Conservation (phyloP, 2,888 invertebrate species). For the Athrips mouffetella region DNA sequence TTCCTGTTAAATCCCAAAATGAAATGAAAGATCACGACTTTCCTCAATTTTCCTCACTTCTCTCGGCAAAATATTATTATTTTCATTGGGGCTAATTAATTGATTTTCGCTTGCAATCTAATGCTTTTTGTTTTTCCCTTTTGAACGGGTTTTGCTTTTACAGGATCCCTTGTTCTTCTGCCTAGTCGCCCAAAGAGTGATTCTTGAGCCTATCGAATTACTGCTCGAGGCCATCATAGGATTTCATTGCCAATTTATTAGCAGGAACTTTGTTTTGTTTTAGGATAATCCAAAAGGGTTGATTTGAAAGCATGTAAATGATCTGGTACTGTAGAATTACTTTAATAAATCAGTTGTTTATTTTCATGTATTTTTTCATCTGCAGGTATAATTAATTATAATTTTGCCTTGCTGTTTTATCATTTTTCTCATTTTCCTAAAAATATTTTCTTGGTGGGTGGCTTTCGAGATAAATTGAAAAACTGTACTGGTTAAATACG, state of each 20-base stretch:
- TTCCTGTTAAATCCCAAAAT: background rate
- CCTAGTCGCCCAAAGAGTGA: constrained; percentile 40
- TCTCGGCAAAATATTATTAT: constrained; percentile 13
- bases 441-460: background rate
- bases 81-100: constrained; percentile 27
- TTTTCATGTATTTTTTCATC: too few relatives aligned
- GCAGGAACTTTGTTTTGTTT: constrained; percentile 20
- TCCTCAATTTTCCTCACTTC: background rate
- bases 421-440: too few relatives aligned
- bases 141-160: constrained; percentile 37
- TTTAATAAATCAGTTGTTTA: too few relatives aligned
- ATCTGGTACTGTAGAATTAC: too few relatives aligned
- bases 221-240: constrained; percentile 39
- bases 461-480: too few relatives aligned
- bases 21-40: background rate
- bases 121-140: constrained; percentile 18
- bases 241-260: constrained; percentile 43
- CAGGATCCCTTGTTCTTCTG: constrained; percentile 42
- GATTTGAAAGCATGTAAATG: too few relatives aligned
- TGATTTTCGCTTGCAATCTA: constrained; percentile 23
- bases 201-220: constrained; percentile 54
- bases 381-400: too few relatives aligned
- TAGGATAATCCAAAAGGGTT: background rate
- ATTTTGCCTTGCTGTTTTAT: too few relatives aligned
- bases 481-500: too few relatives aligned